A percentile compares a stretch with the other conserved stretches of the same genome.
phyloP scores from a whole-genome alignment of 2,797 vertebrate genomes.

The Columba guinea region DNA sequence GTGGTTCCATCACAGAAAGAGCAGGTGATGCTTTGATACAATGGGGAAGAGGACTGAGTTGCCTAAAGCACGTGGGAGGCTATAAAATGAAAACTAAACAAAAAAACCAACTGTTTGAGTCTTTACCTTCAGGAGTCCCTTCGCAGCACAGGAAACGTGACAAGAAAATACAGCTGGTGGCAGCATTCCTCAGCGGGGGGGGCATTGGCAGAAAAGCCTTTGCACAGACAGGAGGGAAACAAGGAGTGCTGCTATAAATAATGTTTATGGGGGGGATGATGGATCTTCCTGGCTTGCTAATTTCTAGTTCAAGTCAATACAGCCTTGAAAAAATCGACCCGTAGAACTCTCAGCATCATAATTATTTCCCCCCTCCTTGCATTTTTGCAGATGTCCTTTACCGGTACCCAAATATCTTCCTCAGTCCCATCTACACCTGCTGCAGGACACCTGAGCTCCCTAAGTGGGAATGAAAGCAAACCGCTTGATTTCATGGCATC shows the following conservation, averaged over 20 bases:
- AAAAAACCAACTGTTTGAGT: neutral
- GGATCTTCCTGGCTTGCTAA: neutral
- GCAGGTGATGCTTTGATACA: neutral
- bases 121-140: neutral
- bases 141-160: neutral
- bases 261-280: neutral
- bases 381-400: neutral
- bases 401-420: neutral
- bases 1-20: neutral
- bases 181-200: neutral
- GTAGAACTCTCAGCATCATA: neutral
- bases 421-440: neutral
- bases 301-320: constrained; percentile 38
- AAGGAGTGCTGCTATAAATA: constrained; percentile 17
- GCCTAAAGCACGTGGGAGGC: neutral
- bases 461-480: neutral
- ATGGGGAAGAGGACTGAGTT: neutral
- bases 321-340: constrained; percentile 21
- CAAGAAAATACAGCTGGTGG: neutral
- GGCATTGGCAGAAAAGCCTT: neutral
- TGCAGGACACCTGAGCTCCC: neutral
- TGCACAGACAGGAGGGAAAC: neutral
- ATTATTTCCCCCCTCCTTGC: neutral
- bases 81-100: neutral
- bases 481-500: neutral